A percentile compares a stretch with the other conserved stretches of the same genome.
Evolutionary conservation across 1,140 invertebrate genomes (phyloP).

Genomic region (Drosophila littoralis): DNA sequence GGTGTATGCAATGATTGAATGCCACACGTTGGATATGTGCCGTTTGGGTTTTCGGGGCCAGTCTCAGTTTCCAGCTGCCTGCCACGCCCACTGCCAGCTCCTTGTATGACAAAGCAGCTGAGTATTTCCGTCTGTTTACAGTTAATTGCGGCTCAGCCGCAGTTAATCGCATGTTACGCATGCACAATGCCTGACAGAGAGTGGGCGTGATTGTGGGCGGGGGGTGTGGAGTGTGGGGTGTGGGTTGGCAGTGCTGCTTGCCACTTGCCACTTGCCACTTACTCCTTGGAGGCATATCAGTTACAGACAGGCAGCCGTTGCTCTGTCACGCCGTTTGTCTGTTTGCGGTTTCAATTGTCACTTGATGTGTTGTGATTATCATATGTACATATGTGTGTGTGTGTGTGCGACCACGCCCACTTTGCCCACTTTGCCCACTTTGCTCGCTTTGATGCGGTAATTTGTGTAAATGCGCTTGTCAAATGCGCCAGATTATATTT

Average conservation of each 20-base stretch:
- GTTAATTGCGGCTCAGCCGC: constrained; percentile 79
- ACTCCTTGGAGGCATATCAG: constrained; percentile 59
- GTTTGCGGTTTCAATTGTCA: constrained; percentile 83
- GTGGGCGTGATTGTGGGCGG: no score
- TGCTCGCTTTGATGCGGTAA: constrained; percentile 66
- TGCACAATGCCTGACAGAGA: constrained; percentile 28
- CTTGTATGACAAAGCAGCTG: constrained; percentile 41
- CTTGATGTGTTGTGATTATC: constrained; percentile 82
- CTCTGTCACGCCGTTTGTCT: constrained; percentile 75
- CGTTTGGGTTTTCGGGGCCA: background rate
- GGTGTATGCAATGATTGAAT: constrained; percentile 29
- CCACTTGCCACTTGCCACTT: constrained; percentile 20
- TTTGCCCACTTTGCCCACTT: constrained; percentile 39
- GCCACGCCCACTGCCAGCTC: constrained; percentile 12
- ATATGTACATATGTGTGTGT: constrained; percentile 40
- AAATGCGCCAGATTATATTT: constrained; percentile 73
- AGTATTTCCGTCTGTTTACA: constrained; percentile 78
- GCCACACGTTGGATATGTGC: background rate
- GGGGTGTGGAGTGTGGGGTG: background rate
- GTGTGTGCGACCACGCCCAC: constrained; percentile 24
- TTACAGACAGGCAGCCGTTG: constrained; percentile 48
- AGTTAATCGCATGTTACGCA: constrained; percentile 78
- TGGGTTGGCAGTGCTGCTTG: background rate
- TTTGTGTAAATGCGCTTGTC: constrained; percentile 80
- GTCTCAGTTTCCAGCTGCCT: constrained; percentile 1